Conservation (phyloP, 2,888 invertebrate species). For the Philonicus albiceps region DNA sequence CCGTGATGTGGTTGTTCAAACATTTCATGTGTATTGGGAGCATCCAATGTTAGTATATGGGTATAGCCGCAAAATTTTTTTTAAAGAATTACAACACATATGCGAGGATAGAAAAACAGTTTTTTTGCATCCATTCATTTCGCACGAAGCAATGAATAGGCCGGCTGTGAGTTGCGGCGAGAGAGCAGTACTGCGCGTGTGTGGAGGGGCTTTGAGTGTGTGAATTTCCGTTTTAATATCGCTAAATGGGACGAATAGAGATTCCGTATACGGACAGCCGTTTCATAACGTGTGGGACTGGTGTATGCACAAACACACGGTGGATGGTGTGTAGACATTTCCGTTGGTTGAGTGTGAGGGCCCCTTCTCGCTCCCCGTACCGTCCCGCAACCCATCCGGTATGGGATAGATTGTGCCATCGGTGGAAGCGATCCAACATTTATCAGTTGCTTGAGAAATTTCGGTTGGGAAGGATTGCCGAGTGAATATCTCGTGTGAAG, state of each 20-base stretch:
- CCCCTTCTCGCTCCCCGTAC: neutral
- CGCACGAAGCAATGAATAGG: neutral
- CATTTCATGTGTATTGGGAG: neutral
- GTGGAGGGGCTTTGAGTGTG: neutral
- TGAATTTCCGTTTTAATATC: slow-evolving; percentile 20
- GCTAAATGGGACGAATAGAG: neutral
- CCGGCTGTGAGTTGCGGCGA: neutral
- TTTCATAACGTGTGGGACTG: neutral
- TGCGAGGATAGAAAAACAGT: neutral
- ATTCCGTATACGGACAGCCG: neutral
- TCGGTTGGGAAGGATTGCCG: slow-evolving; percentile 47
- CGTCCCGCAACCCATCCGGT: slow-evolving; percentile 8
- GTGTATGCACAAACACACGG: neutral
- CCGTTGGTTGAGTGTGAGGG: neutral
- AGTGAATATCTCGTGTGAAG: slow-evolving; percentile 35
- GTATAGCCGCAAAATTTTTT: neutral
- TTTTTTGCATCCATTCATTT: slow-evolving; percentile 15
- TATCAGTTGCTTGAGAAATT: slow-evolving; percentile 51
- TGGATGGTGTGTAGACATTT: neutral
- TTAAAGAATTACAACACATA: neutral
- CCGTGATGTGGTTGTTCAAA: neutral
- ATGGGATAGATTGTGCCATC: slow-evolving; percentile 47
- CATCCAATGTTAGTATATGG: neutral
- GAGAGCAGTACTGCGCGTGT: neutral
- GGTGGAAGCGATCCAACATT: slow-evolving; percentile 47